A percentile compares a stretch with the other conserved stretches of the same genome.
phyloP scores from a whole-genome alignment of 2,888 invertebrate genomes.

The Rutpela maculata region DNA sequence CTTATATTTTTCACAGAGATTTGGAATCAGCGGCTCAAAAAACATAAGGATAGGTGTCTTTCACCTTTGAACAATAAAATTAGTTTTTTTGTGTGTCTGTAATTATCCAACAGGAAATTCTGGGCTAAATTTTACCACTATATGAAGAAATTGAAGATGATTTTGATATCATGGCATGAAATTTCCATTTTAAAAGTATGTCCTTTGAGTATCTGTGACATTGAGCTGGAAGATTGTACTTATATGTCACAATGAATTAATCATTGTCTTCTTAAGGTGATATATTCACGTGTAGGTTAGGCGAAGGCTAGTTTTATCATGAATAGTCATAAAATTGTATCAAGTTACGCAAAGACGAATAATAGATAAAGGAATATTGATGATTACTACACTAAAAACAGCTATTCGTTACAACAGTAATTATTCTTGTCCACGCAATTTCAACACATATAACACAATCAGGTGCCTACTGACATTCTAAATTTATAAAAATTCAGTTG shows the following conservation, averaged over 20 bases:
- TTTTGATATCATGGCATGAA: too few relatives aligned
- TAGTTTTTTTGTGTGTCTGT: too few relatives aligned
- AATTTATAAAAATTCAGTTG: neutral
- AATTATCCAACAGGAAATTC: too few relatives aligned
- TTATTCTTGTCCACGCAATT: neutral
- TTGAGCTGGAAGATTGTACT: neutral
- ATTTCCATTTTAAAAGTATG: neutral
- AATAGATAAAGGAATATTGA: neutral
- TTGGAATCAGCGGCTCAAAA: too few relatives aligned
- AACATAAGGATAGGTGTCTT: too few relatives aligned
- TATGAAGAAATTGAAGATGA: too few relatives aligned
- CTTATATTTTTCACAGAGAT: too few relatives aligned
- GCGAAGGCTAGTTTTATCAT: neutral
- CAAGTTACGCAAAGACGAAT: neutral
- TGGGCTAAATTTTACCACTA: too few relatives aligned
- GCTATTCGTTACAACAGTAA: neutral
- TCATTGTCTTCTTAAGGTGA: neutral
- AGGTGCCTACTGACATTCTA: neutral
- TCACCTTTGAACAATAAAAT: too few relatives aligned
- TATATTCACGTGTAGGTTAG: neutral
- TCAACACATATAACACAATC: neutral
- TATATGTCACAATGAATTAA: neutral
- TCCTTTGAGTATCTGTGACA: neutral
- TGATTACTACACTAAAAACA: neutral
- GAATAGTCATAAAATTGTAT: neutral